Percentiles rank a stretch among this genome's conserved stretches.
These are phyloP conservation scores for Rhogogaster chlorosoma DNA, from an alignment of 2,888 invertebrate species.

Conservation along the genomic window DNA sequence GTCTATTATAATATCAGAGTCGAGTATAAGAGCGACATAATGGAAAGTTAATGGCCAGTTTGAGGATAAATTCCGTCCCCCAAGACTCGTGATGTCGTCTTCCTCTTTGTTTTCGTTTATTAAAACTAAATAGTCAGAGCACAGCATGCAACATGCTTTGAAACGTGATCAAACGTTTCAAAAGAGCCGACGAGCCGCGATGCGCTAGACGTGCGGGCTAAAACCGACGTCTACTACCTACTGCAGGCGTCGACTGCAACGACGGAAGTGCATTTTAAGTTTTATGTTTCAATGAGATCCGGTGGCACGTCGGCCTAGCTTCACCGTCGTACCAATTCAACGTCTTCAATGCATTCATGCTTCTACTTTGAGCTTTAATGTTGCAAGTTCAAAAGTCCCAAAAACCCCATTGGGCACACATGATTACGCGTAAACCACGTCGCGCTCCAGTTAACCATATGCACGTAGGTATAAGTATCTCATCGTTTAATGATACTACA, in stretches of 20 bases:
- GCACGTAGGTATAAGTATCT: constrained; percentile 13
- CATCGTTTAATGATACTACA: constrained; percentile 6
- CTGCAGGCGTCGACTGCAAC: constrained; percentile 32
- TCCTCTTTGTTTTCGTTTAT: constrained; percentile 58
- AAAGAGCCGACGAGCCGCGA: constrained; percentile 38
- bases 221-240: constrained; percentile 38
- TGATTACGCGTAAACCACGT: constrained; percentile 1
- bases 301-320: constrained; percentile 30
- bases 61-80: constrained; percentile 3
- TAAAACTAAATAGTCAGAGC: constrained; percentile 54
- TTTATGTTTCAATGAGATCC: constrained; percentile 52
- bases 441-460: neutral
- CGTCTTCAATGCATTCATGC: neutral
- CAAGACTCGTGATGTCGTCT: neutral
- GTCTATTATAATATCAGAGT: neutral
- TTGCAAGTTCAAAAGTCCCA: constrained; percentile 8
- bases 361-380: constrained; percentile 22
- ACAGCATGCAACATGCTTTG: constrained; percentile 58
- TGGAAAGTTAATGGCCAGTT: constrained; percentile 41
- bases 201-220: constrained; percentile 25
- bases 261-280: constrained; percentile 50
- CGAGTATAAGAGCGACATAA: constrained; percentile 7
- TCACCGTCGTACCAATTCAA: neutral
- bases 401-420: neutral
- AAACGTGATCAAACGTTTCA: constrained; percentile 67